Percentiles rank a stretch among this genome's conserved stretches.
These are phyloP conservation scores for Leucozona laternaria DNA, from an alignment of 2,888 invertebrate species.

Conservation along the genomic window DNA sequence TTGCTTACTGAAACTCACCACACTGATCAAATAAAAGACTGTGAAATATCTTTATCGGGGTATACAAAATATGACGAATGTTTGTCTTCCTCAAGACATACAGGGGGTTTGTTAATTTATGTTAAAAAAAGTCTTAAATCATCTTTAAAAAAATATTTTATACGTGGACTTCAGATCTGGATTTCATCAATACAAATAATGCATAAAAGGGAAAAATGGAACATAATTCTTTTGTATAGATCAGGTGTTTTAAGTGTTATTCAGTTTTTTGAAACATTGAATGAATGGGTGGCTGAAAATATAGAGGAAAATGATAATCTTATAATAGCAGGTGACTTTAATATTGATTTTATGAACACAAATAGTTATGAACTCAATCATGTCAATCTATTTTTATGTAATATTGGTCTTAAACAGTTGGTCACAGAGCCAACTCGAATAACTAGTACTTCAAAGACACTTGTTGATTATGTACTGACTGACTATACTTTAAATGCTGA, in stretches of 20 bases:
- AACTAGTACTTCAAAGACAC: neutral
- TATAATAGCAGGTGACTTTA: constrained; percentile 23
- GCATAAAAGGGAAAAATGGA: neutral
- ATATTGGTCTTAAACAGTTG: neutral
- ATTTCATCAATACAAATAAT: neutral
- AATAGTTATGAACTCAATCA: neutral
- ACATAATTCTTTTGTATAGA: constrained; percentile 6
- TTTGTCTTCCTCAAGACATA: neutral
- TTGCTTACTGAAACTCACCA: neutral
- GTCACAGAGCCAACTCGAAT: neutral
- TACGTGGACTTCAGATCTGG: neutral
- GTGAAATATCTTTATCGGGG: too few species aligned
- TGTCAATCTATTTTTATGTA: neutral
- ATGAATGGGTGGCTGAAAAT: neutral
- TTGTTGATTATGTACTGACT: constrained; percentile 11
- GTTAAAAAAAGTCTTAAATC: neutral
- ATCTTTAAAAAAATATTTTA: neutral
- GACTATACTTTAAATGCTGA: neutral
- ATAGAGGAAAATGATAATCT: neutral
- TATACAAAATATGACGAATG: neutral
- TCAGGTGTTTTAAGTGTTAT: neutral
- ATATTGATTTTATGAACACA: neutral
- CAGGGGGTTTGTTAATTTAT: neutral
- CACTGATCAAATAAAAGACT: too few species aligned
- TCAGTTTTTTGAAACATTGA: constrained; percentile 6